These are phyloP conservation scores for Heliconius himera DNA, from an alignment of 1,140 invertebrate genomes.

Conservation along the genomic window DNA sequence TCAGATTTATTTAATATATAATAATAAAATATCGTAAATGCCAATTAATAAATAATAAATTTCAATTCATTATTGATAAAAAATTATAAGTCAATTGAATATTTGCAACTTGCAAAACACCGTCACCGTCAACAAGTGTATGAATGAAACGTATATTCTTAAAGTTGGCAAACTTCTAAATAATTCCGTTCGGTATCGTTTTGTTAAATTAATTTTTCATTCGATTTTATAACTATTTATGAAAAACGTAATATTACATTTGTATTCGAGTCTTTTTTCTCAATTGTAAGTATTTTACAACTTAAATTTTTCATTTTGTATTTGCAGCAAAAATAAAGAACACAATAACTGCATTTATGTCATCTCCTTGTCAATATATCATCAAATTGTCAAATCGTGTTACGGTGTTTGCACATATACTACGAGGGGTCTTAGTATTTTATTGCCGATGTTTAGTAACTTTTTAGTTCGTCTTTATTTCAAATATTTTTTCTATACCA, in stretches of 20 bases:
- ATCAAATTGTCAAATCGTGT: constrained; percentile 47
- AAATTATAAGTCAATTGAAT: too few relatives aligned
- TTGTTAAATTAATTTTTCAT: background rate
- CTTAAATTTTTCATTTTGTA: background rate
- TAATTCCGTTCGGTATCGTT: background rate
- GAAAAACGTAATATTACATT: background rate
- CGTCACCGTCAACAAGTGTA: too few relatives aligned
- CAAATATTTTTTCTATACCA: constrained; percentile 57
- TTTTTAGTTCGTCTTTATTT: constrained; percentile 49
- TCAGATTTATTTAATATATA: background rate
- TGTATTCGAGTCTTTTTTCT: background rate
- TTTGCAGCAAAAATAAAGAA: background rate
- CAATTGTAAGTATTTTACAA: background rate
- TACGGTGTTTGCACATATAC: constrained; percentile 57
- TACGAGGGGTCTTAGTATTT: constrained; percentile 57
- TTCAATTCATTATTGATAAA: too few relatives aligned
- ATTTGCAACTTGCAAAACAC: too few relatives aligned
- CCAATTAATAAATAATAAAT: too few relatives aligned
- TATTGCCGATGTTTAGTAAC: constrained; percentile 67
- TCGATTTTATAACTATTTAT: too few relatives aligned
- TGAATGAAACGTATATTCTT: too few relatives aligned
- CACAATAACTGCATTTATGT: constrained; percentile 1
- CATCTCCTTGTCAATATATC: constrained; percentile 22
- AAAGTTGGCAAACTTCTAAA: too few relatives aligned
- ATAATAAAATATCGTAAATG: background rate